Conservation (phyloP, 2,797 vertebrate species). For the Natrix natrix region DNA sequence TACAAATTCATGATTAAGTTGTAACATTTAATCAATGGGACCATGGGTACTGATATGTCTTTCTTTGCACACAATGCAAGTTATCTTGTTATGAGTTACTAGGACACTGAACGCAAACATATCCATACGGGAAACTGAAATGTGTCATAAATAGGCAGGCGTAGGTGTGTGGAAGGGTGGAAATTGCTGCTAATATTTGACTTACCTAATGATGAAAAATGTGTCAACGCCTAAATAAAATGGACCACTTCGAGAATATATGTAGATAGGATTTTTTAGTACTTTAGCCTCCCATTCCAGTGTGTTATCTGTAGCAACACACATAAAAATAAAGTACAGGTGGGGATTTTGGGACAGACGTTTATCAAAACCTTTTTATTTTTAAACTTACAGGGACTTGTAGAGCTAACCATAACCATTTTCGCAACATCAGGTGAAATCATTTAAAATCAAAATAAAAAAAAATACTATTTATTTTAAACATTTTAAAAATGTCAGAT, state of each 20-base stretch:
- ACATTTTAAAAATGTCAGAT: neutral
- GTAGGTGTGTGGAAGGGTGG: neutral
- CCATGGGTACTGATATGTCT: neutral
- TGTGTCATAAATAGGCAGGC: neutral
- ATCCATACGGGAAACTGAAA: neutral
- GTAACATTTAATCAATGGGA: neutral
- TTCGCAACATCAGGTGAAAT: neutral
- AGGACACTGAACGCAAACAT: no score
- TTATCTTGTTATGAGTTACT: no score
- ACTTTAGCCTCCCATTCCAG: conserved; percentile 75
- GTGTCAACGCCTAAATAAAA: conserved; percentile 84
- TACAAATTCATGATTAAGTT: neutral
- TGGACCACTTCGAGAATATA: conserved; percentile 78
- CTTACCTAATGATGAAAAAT: conserved; percentile 84
- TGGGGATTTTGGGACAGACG: neutral
- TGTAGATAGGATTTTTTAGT: conserved; percentile 72
- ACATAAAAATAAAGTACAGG: neutral
- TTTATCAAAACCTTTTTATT: neutral
- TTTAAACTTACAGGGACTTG: neutral
- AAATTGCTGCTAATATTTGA: neutral
- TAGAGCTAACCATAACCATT: neutral
- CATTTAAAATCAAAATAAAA: neutral
- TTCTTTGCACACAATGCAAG: neutral
- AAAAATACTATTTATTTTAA: neutral
- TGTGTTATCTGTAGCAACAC: conserved; percentile 75